These are phyloP conservation scores for Spinibarbus caldwelli DNA, from an alignment of 2,797 vertebrate species.

Conservation along the genomic window DNA sequence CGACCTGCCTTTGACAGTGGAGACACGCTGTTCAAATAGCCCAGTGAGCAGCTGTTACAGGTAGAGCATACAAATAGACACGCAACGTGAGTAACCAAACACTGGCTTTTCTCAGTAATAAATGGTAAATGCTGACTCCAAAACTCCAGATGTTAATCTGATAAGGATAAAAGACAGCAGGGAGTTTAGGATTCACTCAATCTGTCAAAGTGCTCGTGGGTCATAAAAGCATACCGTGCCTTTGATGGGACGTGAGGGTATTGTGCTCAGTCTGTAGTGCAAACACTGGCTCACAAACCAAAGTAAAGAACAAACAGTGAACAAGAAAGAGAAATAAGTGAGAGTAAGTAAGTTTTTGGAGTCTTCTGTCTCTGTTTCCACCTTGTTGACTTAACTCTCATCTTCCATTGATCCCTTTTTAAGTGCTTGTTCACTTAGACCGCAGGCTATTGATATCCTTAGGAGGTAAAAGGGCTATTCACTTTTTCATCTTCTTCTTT, in stretches of 20 bases:
- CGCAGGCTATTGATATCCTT: slow-evolving; percentile 35
- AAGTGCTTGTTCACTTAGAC: slow-evolving; percentile 30
- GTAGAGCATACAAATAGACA: slow-evolving; percentile 16
- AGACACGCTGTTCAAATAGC: slow-evolving; percentile 37
- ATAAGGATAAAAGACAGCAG: slow-evolving; percentile 44
- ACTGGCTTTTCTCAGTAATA: slow-evolving; percentile 14
- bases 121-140: slow-evolving; percentile 16
- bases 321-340: slow-evolving; percentile 34
- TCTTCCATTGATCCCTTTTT: slow-evolving; percentile 38
- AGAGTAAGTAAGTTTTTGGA: slow-evolving; percentile 34
- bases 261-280: slow-evolving; percentile 23
- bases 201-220: slow-evolving; percentile 17
- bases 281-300: slow-evolving; percentile 42
- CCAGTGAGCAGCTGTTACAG: slow-evolving; percentile 38
- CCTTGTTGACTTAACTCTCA: slow-evolving; percentile 44
- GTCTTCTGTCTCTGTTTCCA: slow-evolving; percentile 20
- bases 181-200: slow-evolving; percentile 11
- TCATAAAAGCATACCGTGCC: slow-evolving; percentile 39
- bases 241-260: slow-evolving; percentile 38
- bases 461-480: slow-evolving; percentile 15
- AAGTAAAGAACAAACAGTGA: slow-evolving; percentile 32
- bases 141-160: slow-evolving; percentile 51
- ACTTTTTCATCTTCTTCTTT: slow-evolving; percentile 15
- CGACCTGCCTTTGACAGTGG: slow-evolving; percentile 47
- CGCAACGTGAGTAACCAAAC: slow-evolving; percentile 26